These are phyloP conservation scores for Cinara cedri DNA, from an alignment of 2,888 invertebrate species.

Conservation along the genomic window DNA sequence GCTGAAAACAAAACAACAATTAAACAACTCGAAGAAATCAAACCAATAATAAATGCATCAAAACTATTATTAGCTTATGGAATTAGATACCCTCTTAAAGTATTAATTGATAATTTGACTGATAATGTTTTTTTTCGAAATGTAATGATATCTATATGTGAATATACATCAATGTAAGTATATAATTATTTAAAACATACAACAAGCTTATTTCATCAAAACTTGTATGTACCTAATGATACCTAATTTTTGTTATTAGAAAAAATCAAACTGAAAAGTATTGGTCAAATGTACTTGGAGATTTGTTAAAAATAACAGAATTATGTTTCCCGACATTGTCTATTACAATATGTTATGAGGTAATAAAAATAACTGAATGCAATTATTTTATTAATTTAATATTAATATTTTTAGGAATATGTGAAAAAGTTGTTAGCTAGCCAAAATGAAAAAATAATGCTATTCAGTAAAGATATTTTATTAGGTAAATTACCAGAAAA, in stretches of 20 bases:
- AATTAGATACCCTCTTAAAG: slow-evolving; percentile 46
- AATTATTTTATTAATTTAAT: neutral
- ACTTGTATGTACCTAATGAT: too few relatives aligned
- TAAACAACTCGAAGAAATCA: slow-evolving; percentile 28
- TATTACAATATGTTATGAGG: slow-evolving; percentile 42
- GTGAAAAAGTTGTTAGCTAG: slow-evolving; percentile 20
- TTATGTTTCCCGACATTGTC: slow-evolving; percentile 47
- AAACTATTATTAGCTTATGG: slow-evolving; percentile 40
- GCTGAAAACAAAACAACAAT: slow-evolving; percentile 20
- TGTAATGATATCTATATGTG: slow-evolving; percentile 29
- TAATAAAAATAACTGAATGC: neutral
- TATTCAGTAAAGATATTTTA: slow-evolving; percentile 48
- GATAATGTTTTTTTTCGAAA: slow-evolving; percentile 27
- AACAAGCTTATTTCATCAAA: neutral
- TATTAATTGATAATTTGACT: slow-evolving; percentile 35
- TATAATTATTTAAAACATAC: neutral
- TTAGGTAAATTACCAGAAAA: slow-evolving; percentile 18
- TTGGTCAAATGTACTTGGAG: slow-evolving; percentile 48
- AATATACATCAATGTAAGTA: slow-evolving; percentile 46
- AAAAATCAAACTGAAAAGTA: slow-evolving; percentile 50
- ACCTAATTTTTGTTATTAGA: slow-evolving; percentile 5
- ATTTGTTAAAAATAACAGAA: slow-evolving; percentile 49
- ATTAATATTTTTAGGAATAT: slow-evolving; percentile 38
- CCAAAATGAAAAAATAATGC: slow-evolving; percentile 43
- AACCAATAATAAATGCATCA: slow-evolving; percentile 44